phyloP scores from a whole-genome alignment of 2,888 invertebrate genomes.

The Empis stercorea region DNA sequence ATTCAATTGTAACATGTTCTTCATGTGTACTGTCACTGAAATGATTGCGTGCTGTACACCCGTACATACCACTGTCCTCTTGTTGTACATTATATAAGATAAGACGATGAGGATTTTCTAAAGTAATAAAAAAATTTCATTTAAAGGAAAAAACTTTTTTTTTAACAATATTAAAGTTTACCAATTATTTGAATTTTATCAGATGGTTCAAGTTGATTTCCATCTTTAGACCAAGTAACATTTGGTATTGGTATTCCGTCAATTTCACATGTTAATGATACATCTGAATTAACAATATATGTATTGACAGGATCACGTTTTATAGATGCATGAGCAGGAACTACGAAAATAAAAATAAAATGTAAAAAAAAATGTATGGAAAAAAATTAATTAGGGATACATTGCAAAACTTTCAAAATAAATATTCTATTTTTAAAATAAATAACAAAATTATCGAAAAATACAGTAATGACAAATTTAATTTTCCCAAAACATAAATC shows the following conservation, averaged over 20 bases:
- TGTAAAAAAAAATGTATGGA: conserved; percentile 10
- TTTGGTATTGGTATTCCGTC: conserved; percentile 64
- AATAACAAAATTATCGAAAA: too few species aligned
- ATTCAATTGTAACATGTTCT: conserved; percentile 58
- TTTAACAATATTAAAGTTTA: conserved; percentile 24
- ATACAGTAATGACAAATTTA: too few species aligned
- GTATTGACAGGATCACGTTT: conserved; percentile 36
- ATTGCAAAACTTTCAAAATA: too few species aligned
- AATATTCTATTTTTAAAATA: too few species aligned
- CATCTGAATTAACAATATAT: conserved; percentile 51
- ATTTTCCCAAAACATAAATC: too few species aligned
- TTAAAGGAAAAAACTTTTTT: conserved; percentile 3
- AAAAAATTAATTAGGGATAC: background rate
- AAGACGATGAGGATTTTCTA: conserved; percentile 53
- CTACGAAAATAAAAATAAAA: conserved; percentile 38
- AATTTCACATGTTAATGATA: conserved; percentile 60
- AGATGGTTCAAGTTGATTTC: conserved; percentile 39
- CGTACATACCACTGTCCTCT: conserved; percentile 67
- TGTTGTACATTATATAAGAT: conserved; percentile 48
- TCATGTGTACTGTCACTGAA: conserved; percentile 52
- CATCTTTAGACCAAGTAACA: conserved; percentile 74
- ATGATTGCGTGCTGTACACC: conserved; percentile 69
- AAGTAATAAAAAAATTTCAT: too few species aligned
- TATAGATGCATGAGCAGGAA: conserved; percentile 54
- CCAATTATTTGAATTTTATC: conserved; percentile 53